These are phyloP conservation scores for Dascillus cervinus DNA, from an alignment of 2,888 invertebrate species.

Conservation along the genomic window DNA sequence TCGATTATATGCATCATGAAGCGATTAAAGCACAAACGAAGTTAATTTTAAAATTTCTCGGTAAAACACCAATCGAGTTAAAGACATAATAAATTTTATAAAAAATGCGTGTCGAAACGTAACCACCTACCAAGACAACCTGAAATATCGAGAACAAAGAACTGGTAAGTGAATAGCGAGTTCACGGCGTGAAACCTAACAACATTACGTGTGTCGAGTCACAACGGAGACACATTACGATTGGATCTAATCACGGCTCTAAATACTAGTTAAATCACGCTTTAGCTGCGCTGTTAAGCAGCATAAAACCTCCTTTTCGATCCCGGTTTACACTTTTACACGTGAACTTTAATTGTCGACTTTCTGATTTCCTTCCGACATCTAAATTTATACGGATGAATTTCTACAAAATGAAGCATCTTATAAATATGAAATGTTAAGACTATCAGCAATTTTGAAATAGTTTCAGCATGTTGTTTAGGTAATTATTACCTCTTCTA, in stretches of 20 bases:
- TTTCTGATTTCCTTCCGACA: too few species aligned
- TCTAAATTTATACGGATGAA: too few species aligned
- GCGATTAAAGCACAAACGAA: too few species aligned
- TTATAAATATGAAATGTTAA: too few species aligned
- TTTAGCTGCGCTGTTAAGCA: constrained; percentile 6
- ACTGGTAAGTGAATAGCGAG: constrained; percentile 8
- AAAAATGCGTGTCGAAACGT: constrained; percentile 6
- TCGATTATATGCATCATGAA: too few species aligned
- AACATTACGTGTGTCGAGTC: constrained; percentile 13
- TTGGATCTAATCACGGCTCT: constrained; percentile 9
- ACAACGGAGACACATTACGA: constrained; percentile 10
- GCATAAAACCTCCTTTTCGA: constrained; percentile 7
- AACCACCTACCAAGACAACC: constrained; percentile 3
- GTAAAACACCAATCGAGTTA: constrained; percentile 8
- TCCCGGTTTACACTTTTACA: too few species aligned
- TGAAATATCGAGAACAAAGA: constrained; percentile 12
- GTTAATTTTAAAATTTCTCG: too few species aligned
- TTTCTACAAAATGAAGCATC: too few species aligned
- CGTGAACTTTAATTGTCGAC: too few species aligned
- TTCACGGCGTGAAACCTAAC: constrained; percentile 8
- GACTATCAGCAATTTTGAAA: too few species aligned
- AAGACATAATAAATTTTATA: constrained; percentile 9
- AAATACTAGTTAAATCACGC: constrained; percentile 8
- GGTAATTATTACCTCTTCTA: too few species aligned
- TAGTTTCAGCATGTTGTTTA: too few species aligned